phyloP scores from a whole-genome alignment of 2,797 vertebrate genomes.

The Lates japonicus region DNA sequence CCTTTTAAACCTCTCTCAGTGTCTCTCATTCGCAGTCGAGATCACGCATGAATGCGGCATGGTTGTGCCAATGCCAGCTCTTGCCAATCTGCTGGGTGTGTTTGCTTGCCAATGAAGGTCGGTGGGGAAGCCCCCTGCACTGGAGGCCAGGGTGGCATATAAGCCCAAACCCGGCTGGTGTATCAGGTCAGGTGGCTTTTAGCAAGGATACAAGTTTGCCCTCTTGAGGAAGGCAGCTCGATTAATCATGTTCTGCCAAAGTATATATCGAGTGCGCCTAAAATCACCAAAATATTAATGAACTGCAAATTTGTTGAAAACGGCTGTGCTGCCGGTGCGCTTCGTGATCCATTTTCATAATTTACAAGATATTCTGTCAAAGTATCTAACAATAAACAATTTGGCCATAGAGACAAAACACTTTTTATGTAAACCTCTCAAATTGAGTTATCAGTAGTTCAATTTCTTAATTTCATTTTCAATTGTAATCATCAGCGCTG shows the following conservation, averaged over 20 bases:
- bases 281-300: conserved; percentile 38
- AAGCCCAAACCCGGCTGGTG: conserved; percentile 53
- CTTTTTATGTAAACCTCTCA: conserved; percentile 32
- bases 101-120: conserved; percentile 72
- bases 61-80: conserved; percentile 86
- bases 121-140: conserved; percentile 69
- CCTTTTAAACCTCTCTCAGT: conserved; percentile 74
- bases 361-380: no score
- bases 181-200: conserved; percentile 75
- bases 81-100: conserved; percentile 83
- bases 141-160: conserved; percentile 48
- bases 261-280: neutral
- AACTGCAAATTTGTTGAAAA: conserved; percentile 13
- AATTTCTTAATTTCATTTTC: conserved; percentile 30
- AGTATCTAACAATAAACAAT: neutral
- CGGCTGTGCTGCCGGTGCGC: neutral
- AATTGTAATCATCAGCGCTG: conserved; percentile 33
- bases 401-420: neutral
- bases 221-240: conserved; percentile 48
- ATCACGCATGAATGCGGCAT: conserved; percentile 88
- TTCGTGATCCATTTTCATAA: neutral
- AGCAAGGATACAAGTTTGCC: conserved; percentile 53
- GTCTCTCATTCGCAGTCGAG: conserved; percentile 84
- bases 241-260: conserved; percentile 46
- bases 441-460: conserved; percentile 28